A percentile compares a stretch with the other conserved stretches of the same genome.
Evolutionary conservation across 2,113 vertebrate species (phyloP).

Genomic region (Oryzias woworae): DNA sequence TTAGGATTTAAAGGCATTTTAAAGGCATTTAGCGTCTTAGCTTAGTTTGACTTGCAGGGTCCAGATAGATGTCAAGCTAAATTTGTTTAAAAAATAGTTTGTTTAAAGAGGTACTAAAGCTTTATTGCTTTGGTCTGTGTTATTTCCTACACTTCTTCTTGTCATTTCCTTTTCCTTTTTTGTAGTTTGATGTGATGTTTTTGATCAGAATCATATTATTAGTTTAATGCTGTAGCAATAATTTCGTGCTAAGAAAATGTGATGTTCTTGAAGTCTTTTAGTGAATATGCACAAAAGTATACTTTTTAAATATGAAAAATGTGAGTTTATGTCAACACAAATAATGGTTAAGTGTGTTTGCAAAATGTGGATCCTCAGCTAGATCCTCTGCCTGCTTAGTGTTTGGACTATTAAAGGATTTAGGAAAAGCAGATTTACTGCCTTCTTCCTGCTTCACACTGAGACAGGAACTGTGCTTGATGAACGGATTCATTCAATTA

Average conservation of each 20-base stretch:
- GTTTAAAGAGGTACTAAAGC: not conserved
- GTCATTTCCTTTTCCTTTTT: not conserved
- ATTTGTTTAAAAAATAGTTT: not conserved
- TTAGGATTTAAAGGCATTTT: constrained; percentile 43
- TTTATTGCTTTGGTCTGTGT: not conserved
- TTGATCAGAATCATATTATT: too few relatives aligned
- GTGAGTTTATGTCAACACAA: constrained; percentile 14
- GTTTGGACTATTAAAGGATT: constrained; percentile 48
- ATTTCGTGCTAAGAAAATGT: too few relatives aligned
- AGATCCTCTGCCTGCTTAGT: constrained; percentile 35
- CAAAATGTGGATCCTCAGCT: constrained; percentile 4
- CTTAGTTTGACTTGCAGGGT: constrained; percentile 8
- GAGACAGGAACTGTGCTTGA: constrained; percentile 10
- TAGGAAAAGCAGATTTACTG: constrained; percentile 58
- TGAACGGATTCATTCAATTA: constrained; percentile 19
- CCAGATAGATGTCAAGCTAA: constrained; percentile 1
- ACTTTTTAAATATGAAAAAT: not conserved
- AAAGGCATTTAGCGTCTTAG: constrained; percentile 41
- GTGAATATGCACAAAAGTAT: too few relatives aligned
- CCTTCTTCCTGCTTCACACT: constrained; percentile 19
- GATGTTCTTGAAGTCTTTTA: too few relatives aligned
- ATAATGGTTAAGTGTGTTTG: not conserved
- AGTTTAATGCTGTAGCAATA: too few relatives aligned
- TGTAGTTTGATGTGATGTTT: too few relatives aligned
- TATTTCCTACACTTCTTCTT: not conserved